phyloP scores from a whole-genome alignment of 2,797 vertebrate genomes.

The Acanthopagrus latus region DNA sequence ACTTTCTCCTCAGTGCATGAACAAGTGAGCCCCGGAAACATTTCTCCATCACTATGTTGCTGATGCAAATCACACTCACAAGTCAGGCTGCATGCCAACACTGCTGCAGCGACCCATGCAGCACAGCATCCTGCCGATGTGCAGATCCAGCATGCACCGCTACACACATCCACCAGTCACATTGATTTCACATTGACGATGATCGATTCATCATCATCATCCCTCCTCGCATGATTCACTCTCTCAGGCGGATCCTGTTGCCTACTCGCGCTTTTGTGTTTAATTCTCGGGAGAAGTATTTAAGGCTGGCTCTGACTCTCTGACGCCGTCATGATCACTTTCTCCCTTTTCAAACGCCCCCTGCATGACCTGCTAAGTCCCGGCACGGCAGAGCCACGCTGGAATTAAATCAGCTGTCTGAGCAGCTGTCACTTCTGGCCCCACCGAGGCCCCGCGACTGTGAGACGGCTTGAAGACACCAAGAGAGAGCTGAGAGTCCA shows the following conservation, averaged over 20 bases:
- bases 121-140: slow-evolving; percentile 12
- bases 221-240: slow-evolving; percentile 26
- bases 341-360: slow-evolving; percentile 9
- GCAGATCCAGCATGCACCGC: slow-evolving; percentile 35
- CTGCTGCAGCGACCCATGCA: slow-evolving; percentile 27
- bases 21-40: neutral
- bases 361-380: slow-evolving; percentile 49
- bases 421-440: slow-evolving; percentile 59
- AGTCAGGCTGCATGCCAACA: slow-evolving; percentile 6
- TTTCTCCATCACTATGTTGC: slow-evolving; percentile 7
- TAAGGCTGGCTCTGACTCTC: slow-evolving; percentile 17
- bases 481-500: slow-evolving; percentile 12
- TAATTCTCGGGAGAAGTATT: slow-evolving; percentile 33
- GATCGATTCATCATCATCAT: slow-evolving; percentile 33
- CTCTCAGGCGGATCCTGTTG: slow-evolving; percentile 11
- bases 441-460: slow-evolving; percentile 31
- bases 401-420: slow-evolving; percentile 54
- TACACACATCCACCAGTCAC: slow-evolving; percentile 24
- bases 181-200: slow-evolving; percentile 37
- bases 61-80: neutral
- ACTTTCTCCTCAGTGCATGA: neutral
- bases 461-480: slow-evolving; percentile 21
- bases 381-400: slow-evolving; percentile 21
- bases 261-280: slow-evolving; percentile 18
- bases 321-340: slow-evolving; percentile 3